Percentiles rank a stretch among this genome's conserved stretches.
These are phyloP conservation scores for Philhelius pedissequus DNA, from an alignment of 2,888 invertebrate genomes.

Conservation along the genomic window DNA sequence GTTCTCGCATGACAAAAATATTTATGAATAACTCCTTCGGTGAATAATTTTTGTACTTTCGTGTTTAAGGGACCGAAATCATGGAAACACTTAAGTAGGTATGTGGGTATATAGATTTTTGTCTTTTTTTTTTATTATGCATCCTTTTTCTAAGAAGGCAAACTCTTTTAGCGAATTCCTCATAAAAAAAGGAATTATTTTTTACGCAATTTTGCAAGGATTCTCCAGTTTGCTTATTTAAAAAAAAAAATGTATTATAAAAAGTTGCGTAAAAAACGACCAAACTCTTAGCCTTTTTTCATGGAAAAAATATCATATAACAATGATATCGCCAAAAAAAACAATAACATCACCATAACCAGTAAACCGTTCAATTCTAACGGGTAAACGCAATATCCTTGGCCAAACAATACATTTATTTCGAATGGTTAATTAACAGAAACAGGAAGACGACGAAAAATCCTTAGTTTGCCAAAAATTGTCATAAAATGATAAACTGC, in stretches of 20 bases:
- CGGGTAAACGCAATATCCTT: constrained; percentile 67
- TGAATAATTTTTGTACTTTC: background rate
- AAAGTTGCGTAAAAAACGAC: constrained; percentile 65
- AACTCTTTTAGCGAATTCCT: constrained; percentile 14
- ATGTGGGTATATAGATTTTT: no score
- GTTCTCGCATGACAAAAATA: background rate
- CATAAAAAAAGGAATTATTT: constrained; percentile 43
- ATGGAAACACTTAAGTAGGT: background rate
- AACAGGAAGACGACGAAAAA: background rate
- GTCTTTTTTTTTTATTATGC: background rate
- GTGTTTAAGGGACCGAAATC: background rate
- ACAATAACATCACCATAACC: constrained; percentile 32
- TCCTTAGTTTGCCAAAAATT: constrained; percentile 51
- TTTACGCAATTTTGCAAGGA: constrained; percentile 58
- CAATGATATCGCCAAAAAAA: constrained; percentile 17
- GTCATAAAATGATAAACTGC: constrained; percentile 66
- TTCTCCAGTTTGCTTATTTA: background rate
- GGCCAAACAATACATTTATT: constrained; percentile 27
- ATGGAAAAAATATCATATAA: background rate
- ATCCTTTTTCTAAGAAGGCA: background rate
- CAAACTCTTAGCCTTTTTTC: constrained; percentile 30
- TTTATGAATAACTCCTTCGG: constrained; percentile 53
- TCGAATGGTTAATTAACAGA: constrained; percentile 45
- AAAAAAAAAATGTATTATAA: constrained; percentile 33
- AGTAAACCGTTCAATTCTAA: constrained; percentile 56